Percentiles rank a stretch among this genome's conserved stretches.
phyloP scores from a whole-genome alignment of 2,888 invertebrate genomes.

The Tenthredo livida region DNA sequence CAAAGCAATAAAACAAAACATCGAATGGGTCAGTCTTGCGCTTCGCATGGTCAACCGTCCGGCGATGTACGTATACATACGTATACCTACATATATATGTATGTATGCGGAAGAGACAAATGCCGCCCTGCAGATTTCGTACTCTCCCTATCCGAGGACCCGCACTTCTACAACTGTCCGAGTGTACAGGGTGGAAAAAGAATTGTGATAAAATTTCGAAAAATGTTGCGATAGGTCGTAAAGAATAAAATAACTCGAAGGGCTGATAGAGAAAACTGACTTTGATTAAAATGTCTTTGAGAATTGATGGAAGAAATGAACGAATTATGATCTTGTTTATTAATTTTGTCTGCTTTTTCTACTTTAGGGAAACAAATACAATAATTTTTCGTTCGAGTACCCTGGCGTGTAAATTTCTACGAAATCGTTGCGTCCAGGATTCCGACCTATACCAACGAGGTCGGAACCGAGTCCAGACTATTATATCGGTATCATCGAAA shows the following conservation, averaged over 20 bases:
- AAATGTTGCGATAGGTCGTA: neutral
- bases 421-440: neutral
- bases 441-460: conserved; percentile 37
- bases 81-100: neutral
- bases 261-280: neutral
- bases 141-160: neutral
- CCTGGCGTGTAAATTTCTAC: neutral
- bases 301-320: neutral
- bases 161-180: neutral
- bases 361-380: neutral
- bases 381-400: neutral
- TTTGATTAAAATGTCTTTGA: neutral
- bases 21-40: conserved; percentile 33
- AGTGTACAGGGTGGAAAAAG: neutral
- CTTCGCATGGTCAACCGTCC: conserved; percentile 7
- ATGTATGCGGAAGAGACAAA: conserved; percentile 16
- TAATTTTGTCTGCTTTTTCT: neutral
- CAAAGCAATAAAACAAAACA: conserved; percentile 36
- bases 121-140: neutral
- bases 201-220: neutral
- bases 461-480: conserved; percentile 18
- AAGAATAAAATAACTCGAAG: neutral
- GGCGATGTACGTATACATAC: neutral
- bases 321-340: neutral
- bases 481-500: conserved; percentile 71